Percentiles rank a stretch among this genome's conserved stretches.
Evolutionary conservation across 2,797 vertebrate genomes (phyloP).

Genomic region (Sebastes steindachneri): DNA sequence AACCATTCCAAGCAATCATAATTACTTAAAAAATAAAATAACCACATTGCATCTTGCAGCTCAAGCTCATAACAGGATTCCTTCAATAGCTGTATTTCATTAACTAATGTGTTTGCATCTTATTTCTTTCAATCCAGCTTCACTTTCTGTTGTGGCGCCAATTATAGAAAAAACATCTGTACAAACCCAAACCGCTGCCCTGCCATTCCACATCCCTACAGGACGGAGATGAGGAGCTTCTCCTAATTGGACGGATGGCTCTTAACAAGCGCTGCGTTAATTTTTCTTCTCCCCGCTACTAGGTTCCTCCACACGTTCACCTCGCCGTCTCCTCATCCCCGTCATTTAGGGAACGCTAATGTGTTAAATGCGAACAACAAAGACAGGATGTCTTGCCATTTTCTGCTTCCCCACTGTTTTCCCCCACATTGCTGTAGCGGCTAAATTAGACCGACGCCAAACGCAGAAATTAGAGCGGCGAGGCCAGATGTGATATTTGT

Average conservation of each 20-base stretch:
- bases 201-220: neutral
- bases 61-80: neutral
- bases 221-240: conserved; percentile 5
- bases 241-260: conserved; percentile 29
- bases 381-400: conserved; percentile 81
- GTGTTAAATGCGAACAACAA: conserved; percentile 80
- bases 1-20: neutral
- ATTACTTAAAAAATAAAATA: neutral
- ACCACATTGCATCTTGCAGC: neutral
- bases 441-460: conserved; percentile 78
- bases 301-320: conserved; percentile 15
- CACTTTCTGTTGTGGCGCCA: conserved; percentile 2
- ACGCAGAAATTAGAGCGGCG: conserved; percentile 78
- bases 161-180: conserved; percentile 14
- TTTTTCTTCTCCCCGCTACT: conserved; percentile 6
- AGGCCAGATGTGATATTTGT: conserved; percentile 84
- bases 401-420: conserved; percentile 77
- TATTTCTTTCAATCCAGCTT: neutral
- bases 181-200: conserved; percentile 6
- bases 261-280: conserved; percentile 31
- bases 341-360: conserved; percentile 77
- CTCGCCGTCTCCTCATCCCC: conserved; percentile 60
- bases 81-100: neutral
- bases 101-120: neutral
- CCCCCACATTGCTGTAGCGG: conserved; percentile 62